Conservation (phyloP, 2,113 vertebrate species). For the Cynopterus brachyotis region DNA sequence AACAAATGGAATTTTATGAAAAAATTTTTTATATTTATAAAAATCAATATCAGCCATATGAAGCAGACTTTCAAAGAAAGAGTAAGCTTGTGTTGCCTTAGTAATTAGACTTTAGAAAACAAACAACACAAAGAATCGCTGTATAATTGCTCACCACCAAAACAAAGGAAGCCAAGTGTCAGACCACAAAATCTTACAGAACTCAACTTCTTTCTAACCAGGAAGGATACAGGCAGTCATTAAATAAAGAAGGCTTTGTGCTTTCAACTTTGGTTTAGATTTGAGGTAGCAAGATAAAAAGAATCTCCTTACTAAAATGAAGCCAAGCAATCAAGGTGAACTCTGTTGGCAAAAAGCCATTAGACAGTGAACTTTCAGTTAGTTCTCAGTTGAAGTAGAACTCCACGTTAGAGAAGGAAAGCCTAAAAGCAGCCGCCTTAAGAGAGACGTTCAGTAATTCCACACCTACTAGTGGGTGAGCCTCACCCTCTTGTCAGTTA, state of each 20-base stretch:
- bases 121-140: neutral
- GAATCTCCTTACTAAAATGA: conserved; percentile 4
- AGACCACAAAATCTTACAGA: neutral
- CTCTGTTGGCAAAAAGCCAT: neutral
- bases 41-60: neutral
- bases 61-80: conserved; percentile 6
- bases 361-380: neutral
- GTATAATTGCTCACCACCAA: neutral
- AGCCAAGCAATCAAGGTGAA: neutral
- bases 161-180: neutral
- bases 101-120: conserved; percentile 28
- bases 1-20: neutral
- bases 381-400: neutral
- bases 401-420: neutral
- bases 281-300: neutral
- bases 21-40: neutral
- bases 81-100: neutral
- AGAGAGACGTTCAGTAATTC: neutral
- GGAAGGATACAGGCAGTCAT: neutral
- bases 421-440: neutral
- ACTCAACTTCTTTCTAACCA: neutral
- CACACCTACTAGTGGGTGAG: neutral
- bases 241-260: conserved; percentile 4
- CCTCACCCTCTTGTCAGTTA: neutral
- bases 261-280: neutral